phyloP scores from a whole-genome alignment of 2,888 invertebrate species.

The Platynereis dumerilii region DNA sequence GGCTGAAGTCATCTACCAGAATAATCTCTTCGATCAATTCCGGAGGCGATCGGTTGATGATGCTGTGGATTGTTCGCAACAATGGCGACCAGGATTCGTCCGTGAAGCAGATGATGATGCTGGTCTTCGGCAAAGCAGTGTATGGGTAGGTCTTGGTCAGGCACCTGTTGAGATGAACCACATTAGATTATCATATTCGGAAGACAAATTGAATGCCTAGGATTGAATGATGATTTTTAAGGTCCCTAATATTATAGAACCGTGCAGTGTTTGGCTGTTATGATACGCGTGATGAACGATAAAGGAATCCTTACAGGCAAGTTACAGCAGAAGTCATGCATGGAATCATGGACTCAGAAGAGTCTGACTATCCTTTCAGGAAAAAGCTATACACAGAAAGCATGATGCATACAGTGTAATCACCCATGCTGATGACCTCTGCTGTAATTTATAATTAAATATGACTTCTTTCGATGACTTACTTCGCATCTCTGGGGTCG shows the following conservation, averaged over 20 bases:
- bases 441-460: too few species aligned
- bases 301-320: too few species aligned
- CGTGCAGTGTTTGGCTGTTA: too few species aligned
- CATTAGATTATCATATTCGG: too few species aligned
- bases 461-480: constrained; percentile 35
- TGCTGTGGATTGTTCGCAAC: constrained; percentile 89
- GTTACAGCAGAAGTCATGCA: too few species aligned
- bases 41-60: constrained; percentile 86
- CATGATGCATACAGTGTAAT: not conserved
- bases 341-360: too few species aligned
- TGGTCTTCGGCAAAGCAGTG: constrained; percentile 49
- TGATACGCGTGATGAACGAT: too few species aligned
- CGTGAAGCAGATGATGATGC: constrained; percentile 66
- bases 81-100: constrained; percentile 98
- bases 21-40: constrained; percentile 88
- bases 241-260: too few species aligned
- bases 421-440: too few species aligned
- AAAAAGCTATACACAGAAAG: not conserved
- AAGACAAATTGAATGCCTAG: too few species aligned
- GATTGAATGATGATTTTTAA: too few species aligned
- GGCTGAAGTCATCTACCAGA: constrained; percentile 93
- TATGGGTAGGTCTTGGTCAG: constrained; percentile 68
- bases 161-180: constrained; percentile 66
- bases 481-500: constrained; percentile 92
- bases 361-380: too few species aligned